These are phyloP conservation scores for Hirudinaria manillensis DNA, from an alignment of 2,888 invertebrate species.

Conservation along the genomic window DNA sequence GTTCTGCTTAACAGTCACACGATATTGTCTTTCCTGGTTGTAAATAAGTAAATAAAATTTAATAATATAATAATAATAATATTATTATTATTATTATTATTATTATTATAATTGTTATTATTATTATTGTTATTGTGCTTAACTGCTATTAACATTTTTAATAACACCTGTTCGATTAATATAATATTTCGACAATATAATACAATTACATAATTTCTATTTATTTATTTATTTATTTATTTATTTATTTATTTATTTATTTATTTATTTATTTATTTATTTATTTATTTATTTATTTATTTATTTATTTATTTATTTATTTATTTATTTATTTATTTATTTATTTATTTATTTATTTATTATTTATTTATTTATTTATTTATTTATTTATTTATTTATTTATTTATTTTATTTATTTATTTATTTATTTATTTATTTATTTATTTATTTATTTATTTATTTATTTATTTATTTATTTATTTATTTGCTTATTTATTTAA, in stretches of 20 bases:
- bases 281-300: background rate
- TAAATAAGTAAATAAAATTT: too few relatives aligned
- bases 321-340: background rate
- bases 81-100: too few relatives aligned
- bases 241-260: background rate
- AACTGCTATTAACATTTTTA: too few relatives aligned
- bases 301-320: background rate
- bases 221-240: background rate
- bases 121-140: too few relatives aligned
- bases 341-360: background rate
- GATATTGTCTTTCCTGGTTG: too few relatives aligned
- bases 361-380: background rate
- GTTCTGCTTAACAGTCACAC: too few relatives aligned
- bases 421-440: background rate
- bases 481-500: too few relatives aligned
- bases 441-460: background rate
- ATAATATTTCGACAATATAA: too few relatives aligned
- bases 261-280: background rate
- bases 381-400: background rate
- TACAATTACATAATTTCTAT: too few relatives aligned
- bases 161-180: too few relatives aligned
- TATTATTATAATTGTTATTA: too few relatives aligned
- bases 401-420: background rate
- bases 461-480: background rate
- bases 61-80: too few relatives aligned